Percentiles rank a stretch among this genome's conserved stretches.
Conservation (phyloP, 2,113 vertebrate species). For the Plecturocebus donacophilus region DNA sequence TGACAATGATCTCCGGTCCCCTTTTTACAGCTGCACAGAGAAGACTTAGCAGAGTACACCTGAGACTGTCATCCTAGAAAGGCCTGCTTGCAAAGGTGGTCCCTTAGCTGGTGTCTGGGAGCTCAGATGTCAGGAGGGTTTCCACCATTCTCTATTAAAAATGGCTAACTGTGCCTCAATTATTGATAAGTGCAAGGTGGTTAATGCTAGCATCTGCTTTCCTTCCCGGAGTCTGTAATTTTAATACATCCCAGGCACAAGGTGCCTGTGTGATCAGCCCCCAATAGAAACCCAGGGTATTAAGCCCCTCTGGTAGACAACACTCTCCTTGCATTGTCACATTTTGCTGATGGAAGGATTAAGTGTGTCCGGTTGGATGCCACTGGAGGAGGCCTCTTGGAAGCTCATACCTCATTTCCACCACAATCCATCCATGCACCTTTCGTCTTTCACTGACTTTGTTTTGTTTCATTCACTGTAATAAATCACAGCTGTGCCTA, state of each 20-base stretch:
- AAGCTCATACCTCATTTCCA: fast-evolving
- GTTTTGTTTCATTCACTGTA: neutral
- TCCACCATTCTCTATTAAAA: too few relatives aligned
- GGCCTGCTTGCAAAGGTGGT: fast-evolving
- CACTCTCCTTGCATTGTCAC: fast-evolving
- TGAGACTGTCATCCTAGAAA: neutral
- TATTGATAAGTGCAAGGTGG: neutral
- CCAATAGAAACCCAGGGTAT: neutral
- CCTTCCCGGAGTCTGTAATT: neutral
- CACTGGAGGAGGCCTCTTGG: neutral
- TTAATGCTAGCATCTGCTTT: neutral
- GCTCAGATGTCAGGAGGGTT: neutral
- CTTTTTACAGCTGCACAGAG: neutral
- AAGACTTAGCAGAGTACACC: fast-evolving
- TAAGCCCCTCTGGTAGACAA: neutral
- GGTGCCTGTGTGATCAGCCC: neutral
- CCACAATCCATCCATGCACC: fast-evolving
- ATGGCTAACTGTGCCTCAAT: neutral
- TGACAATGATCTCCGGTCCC: neutral
- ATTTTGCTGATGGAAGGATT: neutral
- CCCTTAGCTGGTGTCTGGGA: neutral
- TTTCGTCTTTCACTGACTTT: neutral
- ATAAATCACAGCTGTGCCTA: neutral
- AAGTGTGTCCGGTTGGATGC: fast-evolving
- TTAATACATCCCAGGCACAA: neutral